Evolutionary conservation across 2,797 vertebrate species (phyloP), one percentile per base, ranked within the genome.

Genomic region (Hoplostethus atlanticus): DNA sequence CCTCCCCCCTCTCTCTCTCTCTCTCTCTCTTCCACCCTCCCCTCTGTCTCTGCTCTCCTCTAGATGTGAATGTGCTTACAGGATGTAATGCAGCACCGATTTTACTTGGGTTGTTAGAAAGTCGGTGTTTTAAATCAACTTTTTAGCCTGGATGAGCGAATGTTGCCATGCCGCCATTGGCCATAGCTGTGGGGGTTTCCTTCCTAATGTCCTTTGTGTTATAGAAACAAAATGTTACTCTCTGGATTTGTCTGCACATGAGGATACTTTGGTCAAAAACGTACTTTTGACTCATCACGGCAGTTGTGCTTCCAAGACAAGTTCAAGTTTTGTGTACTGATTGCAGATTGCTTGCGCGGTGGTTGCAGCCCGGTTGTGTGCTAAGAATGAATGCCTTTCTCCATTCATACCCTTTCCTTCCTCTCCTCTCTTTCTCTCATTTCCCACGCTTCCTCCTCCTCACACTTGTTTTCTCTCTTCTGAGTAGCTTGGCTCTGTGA

Each of bases 201-300:
- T 28, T 28, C 28, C 28, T 28, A 9, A 40, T 40, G 38, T 40
- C 3, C 28, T 28, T 28, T 28, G 28, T 3, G 28, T 28, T 28
- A 28, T 28, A 28, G 2, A 28, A 28, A 28, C 28, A 28, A 28
- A 28, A 28, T 28, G 28, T 28, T 28, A 28, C 28, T 28, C 28
- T 28, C 28, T 28, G 28, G 28, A 28, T 28, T 28, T 28, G 2
- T 28, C 28, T 28, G 28, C 28, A 28, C 28, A 28, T 28, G 28
- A 28, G 28, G 28, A 28, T 28, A 28, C 3, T 28, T 28, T 28
- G 34, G 34, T 36, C 7, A 36, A 36, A 36, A 36, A 48, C 47
- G 15, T 73, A 61, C 77, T 85, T 87, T 87, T 72, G 78, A 13
- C 73, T 65, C 66, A 63, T 77, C 70, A 67, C 64, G 77, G 80